Evolutionary conservation across 2,113 vertebrate species (phyloP).

Genomic region (Condylura cristata): DNA sequence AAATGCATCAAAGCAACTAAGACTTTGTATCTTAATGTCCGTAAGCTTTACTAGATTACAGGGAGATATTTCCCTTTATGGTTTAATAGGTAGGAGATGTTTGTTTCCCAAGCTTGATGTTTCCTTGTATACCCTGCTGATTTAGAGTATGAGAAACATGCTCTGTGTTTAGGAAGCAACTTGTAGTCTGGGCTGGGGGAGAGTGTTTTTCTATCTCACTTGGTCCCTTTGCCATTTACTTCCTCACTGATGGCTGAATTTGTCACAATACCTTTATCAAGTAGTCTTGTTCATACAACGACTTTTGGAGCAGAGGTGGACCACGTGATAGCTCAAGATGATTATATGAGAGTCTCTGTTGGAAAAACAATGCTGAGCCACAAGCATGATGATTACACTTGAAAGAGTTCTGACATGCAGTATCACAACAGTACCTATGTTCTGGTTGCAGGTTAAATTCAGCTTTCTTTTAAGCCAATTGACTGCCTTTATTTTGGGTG

Average conservation of each 20-base stretch:
- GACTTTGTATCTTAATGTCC: neutral
- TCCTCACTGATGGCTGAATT: neutral
- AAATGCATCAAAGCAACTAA: neutral
- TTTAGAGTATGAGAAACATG: conserved; percentile 49
- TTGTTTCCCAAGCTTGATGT: neutral
- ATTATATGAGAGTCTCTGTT: neutral
- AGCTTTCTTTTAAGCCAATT: neutral
- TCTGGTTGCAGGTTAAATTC: neutral
- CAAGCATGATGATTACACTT: neutral
- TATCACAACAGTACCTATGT: neutral
- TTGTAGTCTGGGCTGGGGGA: neutral
- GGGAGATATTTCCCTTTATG: conserved; percentile 7
- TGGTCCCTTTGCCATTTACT: neutral
- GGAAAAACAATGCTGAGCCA: neutral
- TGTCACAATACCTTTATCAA: neutral
- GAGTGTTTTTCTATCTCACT: neutral
- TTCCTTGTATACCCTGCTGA: conserved; percentile 32
- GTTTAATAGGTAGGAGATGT: neutral
- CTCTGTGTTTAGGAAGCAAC: conserved; percentile 20
- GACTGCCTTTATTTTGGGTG: neutral
- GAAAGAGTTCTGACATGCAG: neutral
- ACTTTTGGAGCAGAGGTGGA: neutral
- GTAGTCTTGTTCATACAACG: neutral
- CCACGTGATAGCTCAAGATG: neutral
- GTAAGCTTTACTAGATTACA: neutral